Conservation (phyloP, 1,140 invertebrate genomes). For the Cydia pomonella region DNA sequence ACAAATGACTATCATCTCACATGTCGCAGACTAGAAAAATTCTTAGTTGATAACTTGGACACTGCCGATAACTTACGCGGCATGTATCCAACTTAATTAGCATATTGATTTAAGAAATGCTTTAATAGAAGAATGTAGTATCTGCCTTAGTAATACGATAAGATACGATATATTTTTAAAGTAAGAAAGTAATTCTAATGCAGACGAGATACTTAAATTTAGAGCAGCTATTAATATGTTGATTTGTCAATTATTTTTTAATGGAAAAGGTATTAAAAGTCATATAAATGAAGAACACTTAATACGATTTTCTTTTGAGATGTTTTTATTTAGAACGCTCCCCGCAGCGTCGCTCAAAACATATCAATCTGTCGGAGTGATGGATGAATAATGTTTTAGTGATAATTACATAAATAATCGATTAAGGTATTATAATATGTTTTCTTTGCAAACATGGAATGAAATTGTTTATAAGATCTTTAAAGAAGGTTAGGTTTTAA, state of each 20-base stretch:
- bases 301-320: neutral
- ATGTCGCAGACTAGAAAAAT: constrained; percentile 9
- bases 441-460: neutral
- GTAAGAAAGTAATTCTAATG: too few relatives aligned
- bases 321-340: neutral
- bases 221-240: neutral
- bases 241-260: neutral
- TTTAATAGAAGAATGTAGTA: neutral
- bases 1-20: constrained; percentile 5
- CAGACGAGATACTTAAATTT: neutral
- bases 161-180: too few relatives aligned
- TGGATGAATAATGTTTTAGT: neutral
- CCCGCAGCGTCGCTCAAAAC: neutral
- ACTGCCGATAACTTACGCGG: constrained; percentile 10
- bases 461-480: neutral
- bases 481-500: neutral
- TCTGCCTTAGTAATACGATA: neutral
- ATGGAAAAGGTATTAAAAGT: neutral
- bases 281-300: neutral
- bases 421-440: neutral
- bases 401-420: constrained; percentile 11
- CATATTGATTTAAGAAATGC: neutral
- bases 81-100: constrained; percentile 5
- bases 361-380: neutral
- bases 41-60: neutral